Evolutionary conservation across 2,888 invertebrate genomes (phyloP).

Genomic region (Halictus quadricinctus): DNA sequence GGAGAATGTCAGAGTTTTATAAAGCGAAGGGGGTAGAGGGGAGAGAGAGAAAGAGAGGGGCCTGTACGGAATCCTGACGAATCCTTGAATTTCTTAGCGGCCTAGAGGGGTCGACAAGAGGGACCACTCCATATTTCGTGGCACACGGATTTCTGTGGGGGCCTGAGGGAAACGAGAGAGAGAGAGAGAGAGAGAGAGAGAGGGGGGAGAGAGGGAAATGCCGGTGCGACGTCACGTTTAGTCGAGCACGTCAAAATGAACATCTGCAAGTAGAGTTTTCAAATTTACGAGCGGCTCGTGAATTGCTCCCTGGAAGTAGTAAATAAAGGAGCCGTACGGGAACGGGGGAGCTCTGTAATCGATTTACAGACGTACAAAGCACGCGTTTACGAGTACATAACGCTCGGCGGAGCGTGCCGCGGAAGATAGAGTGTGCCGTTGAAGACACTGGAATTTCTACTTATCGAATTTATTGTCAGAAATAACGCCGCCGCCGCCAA

Average conservation of each 20-base stretch:
- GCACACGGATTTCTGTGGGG: slow-evolving; percentile 54
- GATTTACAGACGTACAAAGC: slow-evolving; percentile 44
- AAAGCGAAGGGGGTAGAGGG: neutral
- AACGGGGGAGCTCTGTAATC: slow-evolving; percentile 41
- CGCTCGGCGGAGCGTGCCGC: slow-evolving; percentile 15
- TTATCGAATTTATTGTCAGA: slow-evolving; percentile 19
- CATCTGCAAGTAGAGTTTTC: slow-evolving; percentile 69
- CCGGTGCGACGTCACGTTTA: slow-evolving; percentile 67
- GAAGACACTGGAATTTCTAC: slow-evolving; percentile 49
- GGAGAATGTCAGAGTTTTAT: slow-evolving; percentile 54
- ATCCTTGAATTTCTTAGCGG: slow-evolving; percentile 60
- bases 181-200: neutral
- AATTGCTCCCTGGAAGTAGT: slow-evolving; percentile 50
- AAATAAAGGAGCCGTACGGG: slow-evolving; percentile 51
- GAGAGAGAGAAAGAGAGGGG: neutral
- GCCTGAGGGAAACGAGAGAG: neutral
- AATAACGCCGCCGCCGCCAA: neutral
- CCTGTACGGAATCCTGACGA: slow-evolving; percentile 42
- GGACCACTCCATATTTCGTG: slow-evolving; percentile 54
- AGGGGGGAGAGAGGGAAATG: slow-evolving; percentile 35
- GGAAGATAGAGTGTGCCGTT: neutral
- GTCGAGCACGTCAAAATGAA: slow-evolving; percentile 71
- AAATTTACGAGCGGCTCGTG: slow-evolving; percentile 71
- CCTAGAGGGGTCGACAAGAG: slow-evolving; percentile 45
- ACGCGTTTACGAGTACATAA: slow-evolving; percentile 38